Evolutionary conservation across 2,113 vertebrate species (phyloP), one percentile per base, ranked within the genome.

Genomic region (Oophaga pumilio): DNA sequence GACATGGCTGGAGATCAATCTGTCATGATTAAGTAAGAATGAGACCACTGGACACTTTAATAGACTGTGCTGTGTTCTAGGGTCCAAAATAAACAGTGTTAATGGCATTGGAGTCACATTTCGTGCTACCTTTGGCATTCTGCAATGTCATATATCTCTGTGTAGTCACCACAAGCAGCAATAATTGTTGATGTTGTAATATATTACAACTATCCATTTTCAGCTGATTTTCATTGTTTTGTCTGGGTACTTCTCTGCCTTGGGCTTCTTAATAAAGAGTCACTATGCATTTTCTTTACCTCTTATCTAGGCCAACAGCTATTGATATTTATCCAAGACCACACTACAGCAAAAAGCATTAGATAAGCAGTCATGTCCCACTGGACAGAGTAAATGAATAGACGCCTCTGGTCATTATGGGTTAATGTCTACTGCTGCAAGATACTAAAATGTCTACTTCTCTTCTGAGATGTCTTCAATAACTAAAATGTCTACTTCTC

Each of bases 281-380:
- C 62, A 68, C 49, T 79, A 86, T 79, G 85, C n/a, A 20, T 56
- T 86, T 26, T 86, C 49, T 68, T 78, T 86, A 86, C 59, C 43
- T 66, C 60, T 79, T 86, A 86, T 86, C 85, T 86, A 69, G 76
- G 76, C 60, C 85, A 69, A 15, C 76, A 86, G 76, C 85, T 86
- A 86, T 86, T 86, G 85, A 86, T 86, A 80, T 86, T 86, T 76
- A 76, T 57, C 84, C 71, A 76, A 85, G 71, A 76, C 57, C 33
- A n/a, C 56, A 79, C 60, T 79, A 52, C 13, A 76, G 84, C 28
- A 56, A 62, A 79, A 68, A n/a, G 50, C 60, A 69, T 64, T 86
- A 79, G 59, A 86, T 78, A 79, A 79, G 49, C 62, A 86, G 76
- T 79, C 79, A 79, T 69, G 78, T 86, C 85, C 76, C 85, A 33